Evolutionary conservation across 2,797 vertebrate species (phyloP), one percentile per base, ranked within the genome.

Genomic region (Clamator glandarius): DNA sequence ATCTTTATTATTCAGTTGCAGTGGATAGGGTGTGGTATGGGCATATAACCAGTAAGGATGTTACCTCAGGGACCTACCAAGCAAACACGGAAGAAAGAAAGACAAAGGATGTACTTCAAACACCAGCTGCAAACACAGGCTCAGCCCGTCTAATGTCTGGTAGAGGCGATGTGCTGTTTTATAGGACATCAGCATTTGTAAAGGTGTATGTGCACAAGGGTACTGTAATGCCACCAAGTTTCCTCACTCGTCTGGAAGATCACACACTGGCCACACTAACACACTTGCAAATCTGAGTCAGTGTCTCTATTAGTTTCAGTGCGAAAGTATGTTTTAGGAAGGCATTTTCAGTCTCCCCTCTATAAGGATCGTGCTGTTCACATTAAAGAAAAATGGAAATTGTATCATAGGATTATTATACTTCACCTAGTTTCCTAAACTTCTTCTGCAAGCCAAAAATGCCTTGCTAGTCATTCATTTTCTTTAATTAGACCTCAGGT

Each of bases 141-240:
- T 70, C 26, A 52, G 31, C 6, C 44, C 24, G 21, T 4, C 31
- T 28, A 33, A 5, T 4, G 13, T 15, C 2, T 12, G 20, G 39
- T 13, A 51, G 48, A 35, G 55, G 18, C 20, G 26, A 24, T 2
- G 11, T 1, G 2, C 52, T 17, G 12, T 1, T 51, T n/a, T 9
- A 29, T 21, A 2, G 17, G n/a, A 57, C 31, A 42, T 29, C 0
- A 9, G 25, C 0, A 0, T 51, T 51, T 63, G 48, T 31, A 26
- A 46, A 48, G 26, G 9, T n/a, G 11, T 7, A 1, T 3, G 23
- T 16, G 17, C 15, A 1, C 48, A 3, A 17, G 29, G 46, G n/a
- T 70, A 8, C 3, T 23, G 26, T 7, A 55, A 41, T 0, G 1
- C 4, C 36, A 26, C 7, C 55, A 16, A 31, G 9, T 31, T 73